phyloP scores from a whole-genome alignment of 2,888 invertebrate species.

The Agelastica alni region DNA sequence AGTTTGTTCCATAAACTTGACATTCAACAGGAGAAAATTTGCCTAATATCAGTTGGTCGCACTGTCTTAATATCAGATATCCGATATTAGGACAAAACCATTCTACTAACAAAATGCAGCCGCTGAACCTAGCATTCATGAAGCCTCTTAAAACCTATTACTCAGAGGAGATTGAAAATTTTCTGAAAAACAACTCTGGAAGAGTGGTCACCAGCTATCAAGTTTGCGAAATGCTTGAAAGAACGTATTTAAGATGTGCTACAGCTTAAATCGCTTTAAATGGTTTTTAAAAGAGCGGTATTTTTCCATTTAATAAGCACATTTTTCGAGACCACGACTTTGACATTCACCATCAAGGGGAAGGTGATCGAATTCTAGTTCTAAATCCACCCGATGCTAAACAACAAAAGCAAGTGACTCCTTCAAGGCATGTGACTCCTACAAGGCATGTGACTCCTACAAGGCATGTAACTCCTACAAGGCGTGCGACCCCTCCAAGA shows the following conservation, averaged over 20 bases:
- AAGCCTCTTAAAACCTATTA: no score
- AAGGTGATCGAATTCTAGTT: slow-evolving; percentile 10
- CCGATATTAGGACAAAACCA: no score
- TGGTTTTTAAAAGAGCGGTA: slow-evolving; percentile 23
- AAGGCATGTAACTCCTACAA: background rate
- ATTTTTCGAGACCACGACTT: slow-evolving; percentile 23
- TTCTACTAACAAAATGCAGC: no score
- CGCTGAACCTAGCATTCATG: no score
- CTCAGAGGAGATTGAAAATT: slow-evolving; percentile 16
- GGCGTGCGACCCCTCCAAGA: background rate
- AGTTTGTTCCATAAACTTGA: no score
- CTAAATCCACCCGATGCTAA: slow-evolving; percentile 6
- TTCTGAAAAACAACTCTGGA: slow-evolving; percentile 7
- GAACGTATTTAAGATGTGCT: slow-evolving; percentile 16
- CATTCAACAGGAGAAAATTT: no score
- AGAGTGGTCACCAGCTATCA: slow-evolving; percentile 16
- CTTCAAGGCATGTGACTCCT: no score
- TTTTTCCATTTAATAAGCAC: slow-evolving; percentile 20
- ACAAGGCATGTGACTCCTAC: no score
- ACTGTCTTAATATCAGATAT: no score
- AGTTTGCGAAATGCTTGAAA: no score
- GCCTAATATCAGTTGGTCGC: no score
- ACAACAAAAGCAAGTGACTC: slow-evolving; percentile 14
- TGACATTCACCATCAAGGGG: slow-evolving; percentile 14
- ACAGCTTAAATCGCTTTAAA: no score